phyloP scores from a whole-genome alignment of 1,140 invertebrate species.

The Drosophila pallidifrons region DNA sequence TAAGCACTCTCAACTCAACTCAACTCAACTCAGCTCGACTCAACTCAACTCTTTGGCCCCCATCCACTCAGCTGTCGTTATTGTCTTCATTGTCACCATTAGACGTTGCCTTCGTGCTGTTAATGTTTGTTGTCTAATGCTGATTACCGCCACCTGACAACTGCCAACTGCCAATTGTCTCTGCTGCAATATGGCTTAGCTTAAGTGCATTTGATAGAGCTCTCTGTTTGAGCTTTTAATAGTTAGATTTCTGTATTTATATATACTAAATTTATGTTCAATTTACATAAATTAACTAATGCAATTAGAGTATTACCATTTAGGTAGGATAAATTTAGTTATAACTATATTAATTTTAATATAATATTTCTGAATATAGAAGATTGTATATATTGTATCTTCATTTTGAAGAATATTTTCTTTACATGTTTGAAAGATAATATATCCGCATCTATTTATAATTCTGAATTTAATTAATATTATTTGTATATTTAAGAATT shows the following conservation, averaged over 20 bases:
- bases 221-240: neutral
- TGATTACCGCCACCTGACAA: slow-evolving; percentile 11
- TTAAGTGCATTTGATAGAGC: slow-evolving; percentile 6
- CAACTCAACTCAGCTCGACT: slow-evolving; percentile 2
- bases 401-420: too few species aligned
- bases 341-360: too few species aligned
- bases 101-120: slow-evolving; percentile 37
- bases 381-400: too few species aligned
- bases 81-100: slow-evolving; percentile 54
- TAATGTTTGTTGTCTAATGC: slow-evolving; percentile 60
- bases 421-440: too few species aligned
- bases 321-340: too few species aligned
- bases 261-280: too few species aligned
- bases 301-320: too few species aligned
- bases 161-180: neutral
- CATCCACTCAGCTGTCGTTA: slow-evolving; percentile 18
- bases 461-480: too few species aligned
- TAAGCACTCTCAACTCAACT: slow-evolving; percentile 56
- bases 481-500: too few species aligned
- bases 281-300: too few species aligned
- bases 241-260: neutral
- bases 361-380: too few species aligned
- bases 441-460: too few species aligned
- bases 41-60: slow-evolving; percentile 1
- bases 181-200: neutral